A percentile compares a stretch with the other conserved stretches of the same genome.
These are phyloP conservation scores for Chrysocyon brachyurus DNA, from an alignment of 2,797 vertebrate genomes.

Conservation along the genomic window DNA sequence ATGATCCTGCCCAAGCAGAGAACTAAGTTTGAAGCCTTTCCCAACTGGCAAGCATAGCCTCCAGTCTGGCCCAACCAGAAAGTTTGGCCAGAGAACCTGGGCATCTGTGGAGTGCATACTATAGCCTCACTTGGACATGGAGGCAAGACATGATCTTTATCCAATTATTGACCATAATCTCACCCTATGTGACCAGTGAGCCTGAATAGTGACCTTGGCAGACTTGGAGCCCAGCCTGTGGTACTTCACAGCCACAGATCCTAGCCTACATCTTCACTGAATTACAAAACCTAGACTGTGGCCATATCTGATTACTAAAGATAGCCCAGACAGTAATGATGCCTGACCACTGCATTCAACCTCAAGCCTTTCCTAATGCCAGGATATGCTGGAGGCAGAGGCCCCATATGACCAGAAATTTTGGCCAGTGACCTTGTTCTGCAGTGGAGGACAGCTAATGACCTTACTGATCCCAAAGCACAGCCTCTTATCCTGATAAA, in stretches of 20 bases:
- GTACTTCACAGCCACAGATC: background rate
- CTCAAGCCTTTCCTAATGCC: background rate
- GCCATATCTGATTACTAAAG: background rate
- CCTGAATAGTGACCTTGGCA: background rate
- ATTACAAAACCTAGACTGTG: background rate
- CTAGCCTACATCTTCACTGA: background rate
- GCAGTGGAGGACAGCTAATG: background rate
- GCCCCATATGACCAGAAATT: background rate
- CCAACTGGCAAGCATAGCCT: background rate
- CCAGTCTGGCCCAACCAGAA: background rate
- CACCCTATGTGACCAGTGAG: background rate
- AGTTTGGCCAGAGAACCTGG: background rate
- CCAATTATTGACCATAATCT: background rate
- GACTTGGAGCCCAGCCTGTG: background rate
- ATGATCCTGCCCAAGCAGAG: background rate
- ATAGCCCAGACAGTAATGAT: background rate
- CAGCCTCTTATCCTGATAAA: background rate
- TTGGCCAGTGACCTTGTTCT: background rate
- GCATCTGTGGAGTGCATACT: background rate
- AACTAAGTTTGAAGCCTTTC: background rate
- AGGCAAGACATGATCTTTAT: background rate
- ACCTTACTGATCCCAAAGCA: background rate
- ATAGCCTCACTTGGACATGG: background rate
- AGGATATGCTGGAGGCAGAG: background rate
- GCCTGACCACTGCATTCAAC: background rate